Conservation (phyloP, 2,113 vertebrate genomes). For the Petroica traversi region DNA sequence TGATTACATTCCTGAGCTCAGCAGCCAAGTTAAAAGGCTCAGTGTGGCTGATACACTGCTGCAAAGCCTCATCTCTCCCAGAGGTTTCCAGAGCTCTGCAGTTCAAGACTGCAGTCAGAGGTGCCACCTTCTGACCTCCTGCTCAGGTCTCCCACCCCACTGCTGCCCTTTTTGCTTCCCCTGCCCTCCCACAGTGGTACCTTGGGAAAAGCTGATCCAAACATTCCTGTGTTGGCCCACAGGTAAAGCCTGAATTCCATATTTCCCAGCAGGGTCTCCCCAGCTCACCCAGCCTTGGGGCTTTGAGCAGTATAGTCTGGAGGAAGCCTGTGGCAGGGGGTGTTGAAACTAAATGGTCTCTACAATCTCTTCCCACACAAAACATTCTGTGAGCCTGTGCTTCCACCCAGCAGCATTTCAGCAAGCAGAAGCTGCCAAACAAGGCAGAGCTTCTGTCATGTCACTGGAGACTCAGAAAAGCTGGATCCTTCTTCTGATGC, state of each 20-base stretch:
- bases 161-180: background rate
- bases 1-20: slow-evolving; percentile 54
- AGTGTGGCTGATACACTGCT: background rate
- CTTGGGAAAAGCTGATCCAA: background rate
- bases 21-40: background rate
- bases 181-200: background rate
- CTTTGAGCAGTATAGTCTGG: background rate
- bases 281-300: background rate
- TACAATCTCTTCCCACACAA: background rate
- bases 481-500: background rate
- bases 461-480: background rate
- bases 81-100: background rate
- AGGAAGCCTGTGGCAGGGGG: background rate
- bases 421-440: background rate
- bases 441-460: rapidly evolving
- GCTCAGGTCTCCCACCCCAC: background rate
- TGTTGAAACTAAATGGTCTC: background rate
- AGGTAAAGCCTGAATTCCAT: background rate
- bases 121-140: background rate
- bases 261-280: background rate
- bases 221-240: background rate
- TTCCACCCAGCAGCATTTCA: background rate
- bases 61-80: background rate
- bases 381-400: background rate
- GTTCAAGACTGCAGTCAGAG: background rate